Base-by-base conservation (phyloP, 1,140 invertebrate species). In the Nebria ingens region DNA sequence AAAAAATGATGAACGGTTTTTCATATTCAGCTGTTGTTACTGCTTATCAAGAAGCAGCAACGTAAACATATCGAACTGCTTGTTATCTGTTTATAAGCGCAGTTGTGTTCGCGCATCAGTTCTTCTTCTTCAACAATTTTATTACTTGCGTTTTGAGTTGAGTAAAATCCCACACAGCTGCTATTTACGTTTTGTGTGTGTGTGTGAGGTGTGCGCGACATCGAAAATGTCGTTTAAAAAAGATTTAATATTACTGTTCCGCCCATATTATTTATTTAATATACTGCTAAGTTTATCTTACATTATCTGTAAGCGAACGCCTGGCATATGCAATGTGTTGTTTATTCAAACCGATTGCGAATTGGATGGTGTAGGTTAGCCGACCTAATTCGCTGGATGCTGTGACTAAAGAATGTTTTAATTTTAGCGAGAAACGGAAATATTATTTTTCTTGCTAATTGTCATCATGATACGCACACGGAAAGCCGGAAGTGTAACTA, bases 371-470 rank as follows among this genome's bases (percentile, higher is more conserved):
- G 83, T 85, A 73, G 76, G 71, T 73, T 15, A 50, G 23, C 56
- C 9, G 51, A 9, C 21, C 20, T 13, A 49, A 38, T 50, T n/a
- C 21, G n/a, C 22, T 38, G 22, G 57, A 55, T 53, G 49, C 52
- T 34, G 13, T 56, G 21, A 59, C 22, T n/a, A 58, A 21, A 58
- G n/a, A 53, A 60, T 54, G 11, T 45, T 64, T 56, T 62, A 56
- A 59, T 79, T 82, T 58, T 67, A 90, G 80, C 79, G 87, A 68
- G 94, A 98, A 77, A 91, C 88, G 56, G 94, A 98, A 75, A 93
- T 97, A 60, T 70, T 98, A 21, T 94, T 97, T 71, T 98, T 98
- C 72, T 75, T 98, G 19, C 81, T 89, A 29, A 92, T 97, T 56
- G 86, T 98, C 0, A 84, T 98, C 23, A 90, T 95, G 79, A 83